These are phyloP conservation scores for Muraenolepis orangiensis DNA, from an alignment of 2,797 vertebrate species.

Conservation along the genomic window DNA sequence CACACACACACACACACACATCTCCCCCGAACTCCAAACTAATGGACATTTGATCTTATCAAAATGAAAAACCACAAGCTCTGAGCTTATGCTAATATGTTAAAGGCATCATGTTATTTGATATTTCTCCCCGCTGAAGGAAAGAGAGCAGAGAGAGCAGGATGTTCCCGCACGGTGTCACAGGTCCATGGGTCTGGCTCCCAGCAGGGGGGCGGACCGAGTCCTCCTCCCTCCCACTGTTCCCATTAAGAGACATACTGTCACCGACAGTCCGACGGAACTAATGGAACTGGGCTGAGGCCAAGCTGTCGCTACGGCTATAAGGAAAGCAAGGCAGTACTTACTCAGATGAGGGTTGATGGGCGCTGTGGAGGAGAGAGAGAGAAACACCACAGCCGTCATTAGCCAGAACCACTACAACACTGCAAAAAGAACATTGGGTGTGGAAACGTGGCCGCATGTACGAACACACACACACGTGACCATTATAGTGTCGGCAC, in stretches of 20 bases:
- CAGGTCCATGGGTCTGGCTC: slow-evolving; percentile 11
- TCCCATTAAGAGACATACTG: slow-evolving; percentile 25
- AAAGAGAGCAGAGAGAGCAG: too few relatives aligned
- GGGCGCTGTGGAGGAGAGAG: slow-evolving; percentile 83
- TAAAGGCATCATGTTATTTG: too few relatives aligned
- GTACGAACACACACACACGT: too few relatives aligned
- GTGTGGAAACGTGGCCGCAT: too few relatives aligned
- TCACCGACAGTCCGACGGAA: slow-evolving; percentile 16
- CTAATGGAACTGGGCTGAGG: slow-evolving; percentile 38
- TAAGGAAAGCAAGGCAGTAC: slow-evolving; percentile 71
- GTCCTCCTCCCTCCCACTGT: slow-evolving; percentile 27
- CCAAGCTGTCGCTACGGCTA: slow-evolving; percentile 34
- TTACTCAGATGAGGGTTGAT: slow-evolving; percentile 98
- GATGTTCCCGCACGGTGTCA: slow-evolving; percentile 22
- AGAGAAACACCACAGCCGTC: slow-evolving; percentile 52
- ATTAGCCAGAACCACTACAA: slow-evolving; percentile 37
- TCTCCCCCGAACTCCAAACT: too few relatives aligned
- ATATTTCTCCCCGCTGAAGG: too few relatives aligned
- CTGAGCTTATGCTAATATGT: too few relatives aligned
- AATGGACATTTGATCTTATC: too few relatives aligned
- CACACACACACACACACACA: too few relatives aligned
- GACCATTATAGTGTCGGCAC: too few relatives aligned
- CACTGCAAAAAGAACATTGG: too few relatives aligned
- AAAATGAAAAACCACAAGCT: too few relatives aligned
- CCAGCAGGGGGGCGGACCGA: background rate